A percentile compares a stretch with the other conserved stretches of the same genome.
phyloP scores from a whole-genome alignment of 1,140 invertebrate genomes.

The Heliconius nattereri region DNA sequence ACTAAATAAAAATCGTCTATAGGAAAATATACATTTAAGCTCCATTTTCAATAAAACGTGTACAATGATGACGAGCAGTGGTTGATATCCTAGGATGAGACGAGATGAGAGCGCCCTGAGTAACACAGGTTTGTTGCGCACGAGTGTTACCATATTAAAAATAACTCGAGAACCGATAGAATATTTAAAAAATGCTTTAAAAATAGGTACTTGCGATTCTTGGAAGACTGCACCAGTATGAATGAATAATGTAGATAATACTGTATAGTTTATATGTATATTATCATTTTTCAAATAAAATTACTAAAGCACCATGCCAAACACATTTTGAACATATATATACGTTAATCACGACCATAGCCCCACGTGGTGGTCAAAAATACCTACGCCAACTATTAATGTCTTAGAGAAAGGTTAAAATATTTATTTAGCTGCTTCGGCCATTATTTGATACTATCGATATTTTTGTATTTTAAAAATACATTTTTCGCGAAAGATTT shows the following conservation, averaged over 20 bases:
- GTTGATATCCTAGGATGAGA: conserved; percentile 31
- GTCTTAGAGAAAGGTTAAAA: conserved; percentile 41
- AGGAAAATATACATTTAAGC: conserved; percentile 34
- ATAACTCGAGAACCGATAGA: conserved; percentile 37
- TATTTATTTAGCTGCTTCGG: conserved; percentile 36
- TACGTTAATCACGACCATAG: conserved; percentile 52
- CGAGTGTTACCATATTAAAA: conserved; percentile 31
- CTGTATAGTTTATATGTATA: conserved; percentile 66
- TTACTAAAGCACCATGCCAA: conserved; percentile 76
- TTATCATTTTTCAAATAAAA: conserved; percentile 70
- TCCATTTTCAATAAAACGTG: conserved; percentile 36
- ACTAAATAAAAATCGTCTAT: conserved; percentile 45
- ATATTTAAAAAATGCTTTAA: conserved; percentile 46
- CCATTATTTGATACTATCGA: conserved; percentile 34
- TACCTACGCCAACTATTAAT: conserved; percentile 45
- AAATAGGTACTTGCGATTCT: conserved; percentile 58
- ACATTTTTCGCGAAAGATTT: conserved; percentile 72
- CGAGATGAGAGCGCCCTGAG: conserved; percentile 34
- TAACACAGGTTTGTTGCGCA: conserved; percentile 23
- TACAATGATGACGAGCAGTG: conserved; percentile 44
- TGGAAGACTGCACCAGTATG: conserved; percentile 74
- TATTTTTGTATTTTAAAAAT: conserved; percentile 74
- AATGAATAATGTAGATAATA: conserved; percentile 71
- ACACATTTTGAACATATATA: conserved; percentile 66
- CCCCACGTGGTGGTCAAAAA: conserved; percentile 50